Conservation (phyloP, 2,113 vertebrate genomes). For the Anguilla rostrata region DNA sequence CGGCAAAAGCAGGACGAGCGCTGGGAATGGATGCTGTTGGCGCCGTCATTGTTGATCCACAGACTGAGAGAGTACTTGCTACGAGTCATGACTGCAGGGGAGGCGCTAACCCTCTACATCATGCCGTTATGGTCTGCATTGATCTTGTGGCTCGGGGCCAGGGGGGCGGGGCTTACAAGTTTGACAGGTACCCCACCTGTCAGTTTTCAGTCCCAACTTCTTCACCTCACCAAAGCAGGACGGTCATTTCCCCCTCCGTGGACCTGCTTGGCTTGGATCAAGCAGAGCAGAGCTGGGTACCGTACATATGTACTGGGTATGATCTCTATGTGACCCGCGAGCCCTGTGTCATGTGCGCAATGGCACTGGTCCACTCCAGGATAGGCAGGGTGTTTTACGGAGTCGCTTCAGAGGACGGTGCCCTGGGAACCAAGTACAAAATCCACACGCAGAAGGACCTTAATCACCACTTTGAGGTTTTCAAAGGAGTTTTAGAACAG, state of each 20-base stretch:
- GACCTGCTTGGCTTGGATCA: neutral
- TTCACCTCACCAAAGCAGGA: neutral
- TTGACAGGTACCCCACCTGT: slow-evolving; percentile 61
- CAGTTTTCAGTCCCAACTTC: slow-evolving; percentile 14
- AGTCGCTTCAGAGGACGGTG: slow-evolving; percentile 62
- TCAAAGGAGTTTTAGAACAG: slow-evolving; percentile 68
- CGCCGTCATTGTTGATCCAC: slow-evolving; percentile 71
- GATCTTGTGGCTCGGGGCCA: slow-evolving; percentile 81
- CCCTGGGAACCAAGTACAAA: slow-evolving; percentile 76
- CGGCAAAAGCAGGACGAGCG: slow-evolving; percentile 53
- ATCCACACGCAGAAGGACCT: slow-evolving; percentile 74
- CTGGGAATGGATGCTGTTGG: slow-evolving; percentile 72
- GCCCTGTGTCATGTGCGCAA: slow-evolving; percentile 85
- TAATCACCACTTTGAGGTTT: slow-evolving; percentile 85
- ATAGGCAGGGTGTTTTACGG: slow-evolving; percentile 83
- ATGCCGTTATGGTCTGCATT: slow-evolving; percentile 83
- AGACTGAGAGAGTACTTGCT: slow-evolving; percentile 63
- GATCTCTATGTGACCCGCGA: slow-evolving; percentile 84
- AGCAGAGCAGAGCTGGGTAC: slow-evolving; percentile 28
- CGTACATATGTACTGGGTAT: slow-evolving; percentile 84
- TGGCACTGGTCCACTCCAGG: slow-evolving; percentile 85
- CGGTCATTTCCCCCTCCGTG: neutral
- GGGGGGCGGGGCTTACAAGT: slow-evolving; percentile 70
- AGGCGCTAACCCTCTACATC: slow-evolving; percentile 65
- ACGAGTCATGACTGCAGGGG: slow-evolving; percentile 73